phyloP scores from a whole-genome alignment of 2,888 invertebrate genomes.

The Flexamia atlantica region DNA sequence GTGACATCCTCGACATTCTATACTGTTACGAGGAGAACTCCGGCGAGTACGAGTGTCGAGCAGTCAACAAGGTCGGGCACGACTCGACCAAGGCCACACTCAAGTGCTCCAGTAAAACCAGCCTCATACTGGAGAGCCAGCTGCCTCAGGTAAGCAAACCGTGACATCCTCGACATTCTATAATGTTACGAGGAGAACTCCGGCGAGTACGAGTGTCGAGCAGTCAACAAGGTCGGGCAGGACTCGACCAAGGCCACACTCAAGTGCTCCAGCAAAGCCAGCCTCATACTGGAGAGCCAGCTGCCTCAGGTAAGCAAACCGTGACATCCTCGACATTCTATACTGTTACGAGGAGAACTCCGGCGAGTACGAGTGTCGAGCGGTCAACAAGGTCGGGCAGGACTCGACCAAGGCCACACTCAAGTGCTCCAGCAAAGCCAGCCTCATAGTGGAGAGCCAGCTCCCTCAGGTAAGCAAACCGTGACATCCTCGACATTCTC shows the following conservation, averaged over 20 bases:
- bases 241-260: constrained; percentile 94
- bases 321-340: too few relatives aligned
- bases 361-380: constrained; percentile 95
- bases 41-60: constrained; percentile 95
- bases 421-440: constrained; percentile 92
- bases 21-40: constrained; percentile 97
- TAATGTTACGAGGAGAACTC: constrained; percentile 98
- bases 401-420: constrained; percentile 94
- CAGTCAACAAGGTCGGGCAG: constrained; percentile 95
- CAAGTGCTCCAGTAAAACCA: constrained; percentile 89
- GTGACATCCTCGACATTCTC: too few relatives aligned
- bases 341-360: constrained; percentile 98
- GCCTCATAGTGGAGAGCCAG: constrained; percentile 97
- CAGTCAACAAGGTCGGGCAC: constrained; percentile 94
- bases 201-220: constrained; percentile 95
- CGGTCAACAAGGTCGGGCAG: constrained; percentile 95
- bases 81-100: constrained; percentile 91
- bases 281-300: constrained; percentile 97
- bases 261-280: constrained; percentile 92
- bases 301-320: constrained; percentile 96
- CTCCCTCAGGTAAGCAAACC: constrained; percentile 96
- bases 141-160: constrained; percentile 91
- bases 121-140: constrained; percentile 94
- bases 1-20: constrained; percentile 93
- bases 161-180: too few relatives aligned